Evolutionary conservation across 2,888 invertebrate species (phyloP).

Genomic region (Epinotia demarniana): DNA sequence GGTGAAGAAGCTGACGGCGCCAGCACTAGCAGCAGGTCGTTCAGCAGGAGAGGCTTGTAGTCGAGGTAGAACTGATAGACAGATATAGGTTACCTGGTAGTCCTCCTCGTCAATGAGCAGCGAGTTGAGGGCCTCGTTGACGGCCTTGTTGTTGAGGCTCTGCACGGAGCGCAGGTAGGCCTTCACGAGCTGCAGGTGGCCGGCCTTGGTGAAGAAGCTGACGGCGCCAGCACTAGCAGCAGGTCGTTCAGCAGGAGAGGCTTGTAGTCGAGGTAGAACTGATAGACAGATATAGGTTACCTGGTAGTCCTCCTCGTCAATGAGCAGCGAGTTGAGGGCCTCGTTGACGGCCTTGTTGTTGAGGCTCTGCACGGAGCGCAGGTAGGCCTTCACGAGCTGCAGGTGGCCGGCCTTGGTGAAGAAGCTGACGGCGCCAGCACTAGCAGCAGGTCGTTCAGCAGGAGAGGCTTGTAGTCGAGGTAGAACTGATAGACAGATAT

Average conservation of each 20-base stretch:
- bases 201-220: constrained; percentile 91
- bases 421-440: too few species aligned
- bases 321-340: constrained; percentile 97
- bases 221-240: too few species aligned
- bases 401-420: constrained; percentile 94
- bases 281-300: constrained; percentile 78
- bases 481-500: constrained; percentile 93
- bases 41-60: too few species aligned
- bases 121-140: constrained; percentile 99
- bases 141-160: constrained; percentile 99
- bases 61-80: constrained; percentile 98
- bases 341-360: constrained; percentile 99
- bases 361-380: constrained; percentile 98
- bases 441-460: too few species aligned
- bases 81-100: constrained; percentile 86
- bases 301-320: constrained; percentile 99
- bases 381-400: constrained; percentile 98
- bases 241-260: too few species aligned
- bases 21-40: too few species aligned
- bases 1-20: constrained; percentile 91
- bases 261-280: constrained; percentile 99
- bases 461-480: too few species aligned
- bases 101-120: constrained; percentile 99
- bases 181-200: constrained; percentile 98
- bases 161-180: constrained; percentile 99